phyloP scores from a whole-genome alignment of 1,140 invertebrate species.

The Rhopalosiphum maidis region DNA sequence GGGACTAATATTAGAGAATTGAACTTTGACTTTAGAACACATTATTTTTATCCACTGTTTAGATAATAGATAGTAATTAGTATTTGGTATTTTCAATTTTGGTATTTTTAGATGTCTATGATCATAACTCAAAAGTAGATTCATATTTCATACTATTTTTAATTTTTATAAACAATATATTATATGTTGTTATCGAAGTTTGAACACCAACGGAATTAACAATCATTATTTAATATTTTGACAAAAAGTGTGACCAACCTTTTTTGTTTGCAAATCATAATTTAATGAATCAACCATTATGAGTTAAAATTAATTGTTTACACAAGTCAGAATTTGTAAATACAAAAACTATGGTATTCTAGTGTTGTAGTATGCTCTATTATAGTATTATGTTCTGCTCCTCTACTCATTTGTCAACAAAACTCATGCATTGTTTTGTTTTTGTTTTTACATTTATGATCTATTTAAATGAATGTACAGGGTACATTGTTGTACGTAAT shows the following conservation, averaged over 20 bases:
- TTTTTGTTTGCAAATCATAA: not conserved
- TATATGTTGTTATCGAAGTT: not conserved
- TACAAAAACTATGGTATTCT: not conserved
- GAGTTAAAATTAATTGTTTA: not conserved
- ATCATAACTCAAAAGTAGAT: too few species aligned
- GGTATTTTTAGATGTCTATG: too few species aligned
- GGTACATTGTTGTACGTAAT: not conserved
- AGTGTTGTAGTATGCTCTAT: too few species aligned
- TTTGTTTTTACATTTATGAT: not conserved
- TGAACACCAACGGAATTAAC: constrained; percentile 38
- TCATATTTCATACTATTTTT: too few species aligned
- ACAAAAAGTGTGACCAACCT: constrained; percentile 26
- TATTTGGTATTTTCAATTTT: too few species aligned
- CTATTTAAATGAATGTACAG: too few species aligned
- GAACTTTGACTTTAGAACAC: too few species aligned
- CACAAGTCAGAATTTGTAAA: not conserved
- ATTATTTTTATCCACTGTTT: too few species aligned
- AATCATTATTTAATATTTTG: not conserved
- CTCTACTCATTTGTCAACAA: too few species aligned
- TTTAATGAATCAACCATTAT: not conserved
- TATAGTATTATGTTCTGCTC: not conserved
- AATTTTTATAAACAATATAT: too few species aligned
- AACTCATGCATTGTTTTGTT: not conserved
- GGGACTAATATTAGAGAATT: too few species aligned
- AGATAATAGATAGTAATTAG: too few species aligned